These are phyloP conservation scores for Platycheirus rosarum DNA, from an alignment of 2,888 invertebrate genomes.

Conservation along the genomic window DNA sequence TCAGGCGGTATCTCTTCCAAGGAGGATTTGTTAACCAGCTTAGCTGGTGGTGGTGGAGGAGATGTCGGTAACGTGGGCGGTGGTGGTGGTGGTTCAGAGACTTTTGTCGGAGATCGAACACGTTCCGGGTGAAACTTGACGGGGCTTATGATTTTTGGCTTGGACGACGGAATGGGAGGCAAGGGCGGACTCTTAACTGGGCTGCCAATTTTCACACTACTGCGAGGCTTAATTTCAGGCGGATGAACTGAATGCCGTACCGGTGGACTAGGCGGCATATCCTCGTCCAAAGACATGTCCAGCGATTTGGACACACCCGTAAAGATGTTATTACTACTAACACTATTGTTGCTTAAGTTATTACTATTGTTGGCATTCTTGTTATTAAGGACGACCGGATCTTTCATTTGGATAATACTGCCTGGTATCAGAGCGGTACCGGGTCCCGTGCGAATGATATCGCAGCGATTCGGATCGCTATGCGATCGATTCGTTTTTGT, in stretches of 20 bases:
- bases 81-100: constrained; percentile 78
- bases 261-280: constrained; percentile 80
- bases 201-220: constrained; percentile 80
- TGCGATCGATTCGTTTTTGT: constrained; percentile 86
- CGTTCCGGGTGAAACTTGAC: constrained; percentile 81
- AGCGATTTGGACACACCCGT: constrained; percentile 62
- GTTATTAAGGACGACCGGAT: constrained; percentile 62
- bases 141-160: constrained; percentile 81
- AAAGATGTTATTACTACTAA: constrained; percentile 63
- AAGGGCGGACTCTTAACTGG: constrained; percentile 82
- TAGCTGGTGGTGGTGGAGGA: constrained; percentile 77
- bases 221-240: constrained; percentile 82
- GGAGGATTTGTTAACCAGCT: constrained; percentile 78
- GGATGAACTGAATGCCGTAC: constrained; percentile 79
- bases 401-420: constrained; percentile 79
- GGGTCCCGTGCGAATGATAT: constrained; percentile 83
- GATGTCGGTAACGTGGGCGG: constrained; percentile 68
- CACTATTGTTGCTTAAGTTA: constrained; percentile 67
- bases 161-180: constrained; percentile 81
- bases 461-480: constrained; percentile 86
- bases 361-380: constrained; percentile 64
- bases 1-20: constrained; percentile 80
- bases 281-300: constrained; percentile 73
- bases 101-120: constrained; percentile 80
- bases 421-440: constrained; percentile 84